Evolutionary conservation across 2,113 vertebrate genomes (phyloP).

Genomic region (Clarias gariepinus): DNA sequence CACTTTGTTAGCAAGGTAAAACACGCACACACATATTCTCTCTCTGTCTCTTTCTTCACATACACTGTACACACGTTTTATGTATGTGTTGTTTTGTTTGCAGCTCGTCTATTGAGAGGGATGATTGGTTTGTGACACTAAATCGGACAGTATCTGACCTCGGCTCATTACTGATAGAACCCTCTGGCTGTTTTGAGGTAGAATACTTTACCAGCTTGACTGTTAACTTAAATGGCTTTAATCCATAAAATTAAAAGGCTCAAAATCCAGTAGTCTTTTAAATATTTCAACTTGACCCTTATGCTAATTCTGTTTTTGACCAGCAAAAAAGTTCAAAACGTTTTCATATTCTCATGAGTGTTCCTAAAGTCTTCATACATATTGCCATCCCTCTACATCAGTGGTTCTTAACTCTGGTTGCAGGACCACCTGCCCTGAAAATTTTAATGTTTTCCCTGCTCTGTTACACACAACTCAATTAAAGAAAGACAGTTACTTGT

Average conservation of each 20-base stretch:
- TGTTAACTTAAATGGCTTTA: background rate
- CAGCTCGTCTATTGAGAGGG: constrained; percentile 81
- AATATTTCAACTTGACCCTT: background rate
- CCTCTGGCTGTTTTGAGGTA: constrained; percentile 31
- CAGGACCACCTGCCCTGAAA: too few species aligned
- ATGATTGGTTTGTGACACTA: constrained; percentile 91
- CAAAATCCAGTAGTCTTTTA: background rate
- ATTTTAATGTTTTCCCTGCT: too few species aligned
- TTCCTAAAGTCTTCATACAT: too few species aligned
- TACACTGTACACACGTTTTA: background rate
- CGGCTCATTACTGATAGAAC: constrained; percentile 19
- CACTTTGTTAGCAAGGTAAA: constrained; percentile 86
- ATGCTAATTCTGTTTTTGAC: background rate
- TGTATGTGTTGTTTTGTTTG: constrained; percentile 18
- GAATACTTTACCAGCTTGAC: background rate
- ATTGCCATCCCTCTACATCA: too few species aligned
- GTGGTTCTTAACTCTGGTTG: too few species aligned
- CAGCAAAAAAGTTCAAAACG: background rate
- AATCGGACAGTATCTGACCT: constrained; percentile 80
- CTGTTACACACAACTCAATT: too few species aligned
- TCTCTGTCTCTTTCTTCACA: background rate
- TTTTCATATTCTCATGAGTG: background rate
- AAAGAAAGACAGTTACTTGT: too few species aligned
- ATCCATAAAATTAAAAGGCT: background rate
- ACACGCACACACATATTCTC: constrained; percentile 7